Percentiles rank a stretch among this genome's conserved stretches.
phyloP scores from a whole-genome alignment of 2,113 vertebrate genomes.

The Pterocles burchelli region DNA sequence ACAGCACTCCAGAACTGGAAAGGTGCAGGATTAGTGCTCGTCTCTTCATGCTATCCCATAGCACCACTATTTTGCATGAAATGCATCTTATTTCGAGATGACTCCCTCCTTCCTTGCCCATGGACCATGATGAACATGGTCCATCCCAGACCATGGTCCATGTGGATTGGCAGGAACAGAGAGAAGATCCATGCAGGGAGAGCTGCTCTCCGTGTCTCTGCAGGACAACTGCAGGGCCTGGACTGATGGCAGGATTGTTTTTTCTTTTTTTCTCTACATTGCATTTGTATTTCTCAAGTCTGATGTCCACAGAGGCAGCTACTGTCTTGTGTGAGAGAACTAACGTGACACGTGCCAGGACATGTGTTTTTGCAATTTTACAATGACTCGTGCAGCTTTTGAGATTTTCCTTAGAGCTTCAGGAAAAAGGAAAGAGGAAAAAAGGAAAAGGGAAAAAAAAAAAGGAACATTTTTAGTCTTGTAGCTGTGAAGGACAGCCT shows the following conservation, averaged over 20 bases:
- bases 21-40: not conserved
- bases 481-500: not conserved
- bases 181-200: fast-evolving
- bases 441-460: not conserved
- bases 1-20: not conserved
- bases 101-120: not conserved
- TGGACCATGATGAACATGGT: too few relatives aligned
- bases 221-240: not conserved
- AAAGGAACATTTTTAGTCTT: not conserved
- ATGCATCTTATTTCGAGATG: fast-evolving
- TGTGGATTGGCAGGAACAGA: too few relatives aligned
- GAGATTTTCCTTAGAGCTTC: not conserved
- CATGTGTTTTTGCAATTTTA: not conserved
- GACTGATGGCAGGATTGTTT: fast-evolving
- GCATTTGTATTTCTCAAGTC: not conserved
- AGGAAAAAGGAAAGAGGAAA: not conserved
- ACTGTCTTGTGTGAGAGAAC: not conserved
- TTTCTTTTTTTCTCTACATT: not conserved
- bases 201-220: not conserved
- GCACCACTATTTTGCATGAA: not conserved
- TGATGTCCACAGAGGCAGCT: not conserved
- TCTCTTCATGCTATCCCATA: fast-evolving
- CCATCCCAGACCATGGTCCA: fast-evolving
- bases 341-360: not conserved
- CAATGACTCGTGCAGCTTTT: not conserved